Conservation (phyloP, 37 sponge, comb jelly and placozoan genomes). For the Petrosia ficiformis region DNA sequence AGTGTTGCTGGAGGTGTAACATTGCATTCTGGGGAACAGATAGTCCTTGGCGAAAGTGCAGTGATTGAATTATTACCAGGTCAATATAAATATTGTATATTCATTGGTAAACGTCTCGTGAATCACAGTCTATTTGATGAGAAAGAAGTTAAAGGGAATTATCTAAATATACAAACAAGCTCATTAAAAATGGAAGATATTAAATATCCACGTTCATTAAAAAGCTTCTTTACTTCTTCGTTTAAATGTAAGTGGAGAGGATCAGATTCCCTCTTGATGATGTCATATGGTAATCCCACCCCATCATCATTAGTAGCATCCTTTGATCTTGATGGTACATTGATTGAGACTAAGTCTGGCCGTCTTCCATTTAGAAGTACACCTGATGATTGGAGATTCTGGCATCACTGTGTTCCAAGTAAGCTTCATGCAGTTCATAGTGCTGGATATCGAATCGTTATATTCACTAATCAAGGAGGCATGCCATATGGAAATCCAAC, state of each 20-base stretch:
- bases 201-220: background rate
- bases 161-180: too few relatives aligned
- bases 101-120: constrained; percentile 31
- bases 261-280: constrained; percentile 22
- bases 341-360: constrained; percentile 85
- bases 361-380: constrained; percentile 65
- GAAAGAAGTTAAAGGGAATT: background rate
- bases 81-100: constrained; percentile 42
- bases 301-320: constrained; percentile 40
- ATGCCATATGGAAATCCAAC: constrained; percentile 31
- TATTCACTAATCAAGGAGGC: constrained; percentile 79
- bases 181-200: background rate
- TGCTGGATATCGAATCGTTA: constrained; percentile 54
- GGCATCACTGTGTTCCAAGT: constrained; percentile 18
- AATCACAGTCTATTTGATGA: background rate
- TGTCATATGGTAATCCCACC: constrained; percentile 15
- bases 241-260: constrained; percentile 8
- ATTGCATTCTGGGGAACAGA: constrained; percentile 16
- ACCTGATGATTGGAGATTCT: constrained; percentile 76
- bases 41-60: constrained; percentile 42
- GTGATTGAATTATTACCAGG: constrained; percentile 35
- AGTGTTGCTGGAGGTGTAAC: constrained; percentile 33
- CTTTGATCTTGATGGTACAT: constrained; percentile 89
- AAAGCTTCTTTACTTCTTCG: background rate
- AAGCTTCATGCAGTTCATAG: constrained; percentile 46